These are phyloP conservation scores for Epinephelus coioides DNA, from an alignment of 2,797 vertebrate genomes.

Conservation along the genomic window DNA sequence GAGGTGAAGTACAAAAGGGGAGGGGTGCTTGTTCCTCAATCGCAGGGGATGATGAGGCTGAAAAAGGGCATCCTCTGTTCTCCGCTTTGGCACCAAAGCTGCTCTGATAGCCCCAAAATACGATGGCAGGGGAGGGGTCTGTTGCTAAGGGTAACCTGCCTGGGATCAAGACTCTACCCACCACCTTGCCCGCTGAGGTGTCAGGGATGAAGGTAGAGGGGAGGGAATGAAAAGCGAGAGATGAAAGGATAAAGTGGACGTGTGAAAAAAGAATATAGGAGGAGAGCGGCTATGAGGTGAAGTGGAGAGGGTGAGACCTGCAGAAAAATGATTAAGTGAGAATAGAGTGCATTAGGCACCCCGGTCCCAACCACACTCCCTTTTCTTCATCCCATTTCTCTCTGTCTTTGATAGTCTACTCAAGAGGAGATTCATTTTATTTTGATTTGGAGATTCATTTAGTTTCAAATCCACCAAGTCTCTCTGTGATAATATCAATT, in stretches of 20 bases:
- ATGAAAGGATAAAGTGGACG: slow-evolving; percentile 29
- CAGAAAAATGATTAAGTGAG: slow-evolving; percentile 64
- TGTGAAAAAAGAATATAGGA: slow-evolving; percentile 1
- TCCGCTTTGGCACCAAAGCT: slow-evolving; percentile 19
- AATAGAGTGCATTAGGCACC: slow-evolving; percentile 49
- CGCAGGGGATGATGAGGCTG: slow-evolving; percentile 53
- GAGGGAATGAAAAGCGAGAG: slow-evolving; percentile 11
- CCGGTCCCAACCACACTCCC: not conserved
- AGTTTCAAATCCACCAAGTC: slow-evolving; percentile 61
- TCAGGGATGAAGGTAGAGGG: slow-evolving; percentile 46
- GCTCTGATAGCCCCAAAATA: slow-evolving; percentile 42
- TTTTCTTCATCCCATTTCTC: slow-evolving; percentile 36
- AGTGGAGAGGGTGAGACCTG: slow-evolving; percentile 28
- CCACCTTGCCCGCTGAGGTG: slow-evolving; percentile 57
- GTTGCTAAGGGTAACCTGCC: slow-evolving; percentile 67
- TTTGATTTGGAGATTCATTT: slow-evolving; percentile 76
- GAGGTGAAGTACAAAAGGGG: slow-evolving; percentile 24
- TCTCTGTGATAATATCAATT: slow-evolving; percentile 64
- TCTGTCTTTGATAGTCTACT: slow-evolving; percentile 52
- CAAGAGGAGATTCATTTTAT: slow-evolving; percentile 70
- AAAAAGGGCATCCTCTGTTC: slow-evolving; percentile 30
- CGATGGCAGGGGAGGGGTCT: slow-evolving; percentile 35
- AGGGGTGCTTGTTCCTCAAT: slow-evolving; percentile 43
- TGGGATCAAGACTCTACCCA: slow-evolving; percentile 54
- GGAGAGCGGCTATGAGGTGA: slow-evolving; percentile 35